Evolutionary conservation across 2,888 invertebrate species (phyloP), one percentile per base, ranked within the genome.

Genomic region (Sisyra terminalis): DNA sequence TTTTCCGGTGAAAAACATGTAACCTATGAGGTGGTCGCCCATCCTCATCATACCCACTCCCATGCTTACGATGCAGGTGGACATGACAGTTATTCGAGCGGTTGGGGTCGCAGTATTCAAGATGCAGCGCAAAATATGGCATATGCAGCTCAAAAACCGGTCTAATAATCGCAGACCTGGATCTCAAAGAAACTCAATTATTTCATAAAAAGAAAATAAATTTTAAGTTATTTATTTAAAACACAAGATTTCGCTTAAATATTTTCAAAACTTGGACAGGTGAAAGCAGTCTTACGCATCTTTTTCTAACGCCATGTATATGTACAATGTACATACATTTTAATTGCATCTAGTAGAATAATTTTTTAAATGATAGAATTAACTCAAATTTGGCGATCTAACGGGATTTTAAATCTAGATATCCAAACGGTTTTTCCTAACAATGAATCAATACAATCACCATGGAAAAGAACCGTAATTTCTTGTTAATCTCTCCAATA

Each of bases 11-110:
- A 73, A 50, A 75, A 73, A 49, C 75, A 78, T 60, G 76, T 85
- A 24, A 80, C 78, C 1, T 81, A 80, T 55, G 80, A 82, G 56
- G 78, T 81, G 2, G 81, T 81, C 29, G 76, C 83, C 2, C 78
- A 80, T 52, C 73, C 75, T 1, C 78, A 77, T 46, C 74, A 79
- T 50, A 64, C 67, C 32, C 73, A 78, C 50, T 64, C 67, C 39
- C 63, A 70, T 50, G 67, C 68, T 30, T 67, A 69, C 47, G 55
- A 58, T 35, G 56, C 55, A 18, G 58, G 56, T 11, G 57, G 57
- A 35, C 50, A 56, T 43, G 70, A 71, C 46, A 65, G 65, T 41
- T 69, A 70, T 51, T 69, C 66, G 41, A 66, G 70, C n/a, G 75
- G 75, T 32, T 77, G 77, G 75, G 71, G 75, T 30, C 62, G 71